Conservation (phyloP, 1,140 invertebrate species). For the Probaryconus sp. region DNA sequence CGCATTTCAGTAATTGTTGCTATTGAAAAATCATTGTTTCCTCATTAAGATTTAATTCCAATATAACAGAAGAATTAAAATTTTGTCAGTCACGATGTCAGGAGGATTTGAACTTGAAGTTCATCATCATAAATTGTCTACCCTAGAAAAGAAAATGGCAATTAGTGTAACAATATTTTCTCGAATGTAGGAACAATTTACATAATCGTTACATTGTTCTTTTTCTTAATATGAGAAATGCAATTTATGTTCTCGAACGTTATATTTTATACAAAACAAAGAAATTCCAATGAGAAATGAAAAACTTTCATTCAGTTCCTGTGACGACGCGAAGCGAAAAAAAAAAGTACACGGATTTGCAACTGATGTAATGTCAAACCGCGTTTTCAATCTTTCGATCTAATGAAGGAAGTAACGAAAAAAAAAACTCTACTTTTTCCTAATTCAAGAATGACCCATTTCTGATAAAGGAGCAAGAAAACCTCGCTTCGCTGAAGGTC, state of each 20-base stretch:
- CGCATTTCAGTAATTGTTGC: too few species aligned
- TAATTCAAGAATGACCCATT: constrained; percentile 38
- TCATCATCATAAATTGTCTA: too few species aligned
- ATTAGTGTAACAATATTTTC: too few species aligned
- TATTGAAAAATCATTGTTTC: too few species aligned
- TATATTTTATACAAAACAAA: background rate
- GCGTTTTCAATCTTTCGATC: constrained; percentile 12
- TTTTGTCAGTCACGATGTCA: too few species aligned
- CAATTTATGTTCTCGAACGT: background rate
- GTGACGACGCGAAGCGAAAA: constrained; percentile 26
- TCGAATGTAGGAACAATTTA: constrained; percentile 31
- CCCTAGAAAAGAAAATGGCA: too few species aligned
- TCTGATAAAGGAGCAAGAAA: constrained; percentile 31
- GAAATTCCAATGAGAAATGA: constrained; percentile 12
- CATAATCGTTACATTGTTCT: constrained; percentile 25
- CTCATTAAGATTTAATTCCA: too few species aligned
- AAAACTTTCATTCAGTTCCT: constrained; percentile 28
- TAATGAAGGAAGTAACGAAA: constrained; percentile 8
- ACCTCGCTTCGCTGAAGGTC: constrained; percentile 25
- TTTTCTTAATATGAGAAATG: constrained; percentile 13
- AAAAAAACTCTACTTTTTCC: constrained; percentile 17
- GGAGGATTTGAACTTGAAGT: too few species aligned
- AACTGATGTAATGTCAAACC: constrained; percentile 30
- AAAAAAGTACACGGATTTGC: constrained; percentile 30
- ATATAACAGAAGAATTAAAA: too few species aligned